Evolutionary conservation across 2,113 vertebrate genomes (phyloP).

Genomic region (Lasiurus borealis): DNA sequence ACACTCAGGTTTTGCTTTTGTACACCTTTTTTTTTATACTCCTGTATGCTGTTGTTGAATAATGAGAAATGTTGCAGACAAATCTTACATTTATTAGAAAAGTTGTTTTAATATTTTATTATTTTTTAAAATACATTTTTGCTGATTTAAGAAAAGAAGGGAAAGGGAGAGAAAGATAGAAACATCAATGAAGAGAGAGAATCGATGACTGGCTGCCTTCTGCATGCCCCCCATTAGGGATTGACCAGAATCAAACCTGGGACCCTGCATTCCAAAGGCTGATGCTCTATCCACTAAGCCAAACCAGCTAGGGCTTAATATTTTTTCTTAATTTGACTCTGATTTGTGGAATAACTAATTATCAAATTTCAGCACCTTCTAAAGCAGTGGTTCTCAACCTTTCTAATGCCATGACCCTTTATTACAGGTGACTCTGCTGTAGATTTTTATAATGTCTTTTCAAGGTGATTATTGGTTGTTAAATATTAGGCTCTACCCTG

Average conservation of each 20-base stretch:
- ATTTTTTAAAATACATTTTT: background rate
- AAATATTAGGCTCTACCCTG: too few species aligned
- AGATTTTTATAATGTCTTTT: too few species aligned
- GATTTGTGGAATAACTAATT: conserved; percentile 32
- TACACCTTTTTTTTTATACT: background rate
- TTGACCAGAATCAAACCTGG: background rate
- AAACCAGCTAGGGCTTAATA: background rate
- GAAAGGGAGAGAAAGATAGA: too few species aligned
- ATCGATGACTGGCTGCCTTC: too few species aligned
- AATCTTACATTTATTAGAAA: background rate
- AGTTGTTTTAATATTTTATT: background rate
- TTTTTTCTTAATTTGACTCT: conserved; percentile 40
- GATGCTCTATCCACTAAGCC: background rate
- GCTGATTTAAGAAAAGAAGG: too few species aligned
- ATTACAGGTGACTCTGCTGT: too few species aligned
- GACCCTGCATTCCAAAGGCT: background rate
- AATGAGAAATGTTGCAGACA: background rate
- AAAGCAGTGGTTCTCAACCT: too few species aligned
- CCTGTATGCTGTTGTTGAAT: background rate
- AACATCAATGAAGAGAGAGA: too few species aligned
- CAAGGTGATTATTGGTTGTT: too few species aligned
- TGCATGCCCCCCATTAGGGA: too few species aligned
- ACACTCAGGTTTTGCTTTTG: background rate
- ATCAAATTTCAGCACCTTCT: conserved; percentile 49
- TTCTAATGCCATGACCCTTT: too few species aligned